A percentile compares a stretch with the other conserved stretches of the same genome.
These are phyloP conservation scores for Asteroscopus sphinx DNA, from an alignment of 2,888 invertebrate genomes.

Conservation along the genomic window DNA sequence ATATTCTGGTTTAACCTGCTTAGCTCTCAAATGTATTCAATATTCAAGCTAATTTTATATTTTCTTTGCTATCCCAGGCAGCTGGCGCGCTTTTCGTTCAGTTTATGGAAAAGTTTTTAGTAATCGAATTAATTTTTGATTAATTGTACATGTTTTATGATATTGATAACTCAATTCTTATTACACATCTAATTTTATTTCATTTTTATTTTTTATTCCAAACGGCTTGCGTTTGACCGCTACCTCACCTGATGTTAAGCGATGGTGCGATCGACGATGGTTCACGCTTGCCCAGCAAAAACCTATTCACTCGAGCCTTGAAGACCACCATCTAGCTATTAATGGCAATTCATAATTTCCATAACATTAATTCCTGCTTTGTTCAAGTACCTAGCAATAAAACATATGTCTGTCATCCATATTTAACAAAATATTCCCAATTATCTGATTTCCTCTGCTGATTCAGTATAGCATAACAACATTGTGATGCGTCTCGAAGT, in stretches of 20 bases:
- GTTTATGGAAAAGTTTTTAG: slow-evolving; percentile 15
- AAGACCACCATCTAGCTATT: no score
- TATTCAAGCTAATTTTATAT: slow-evolving; percentile 52
- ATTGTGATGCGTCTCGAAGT: not conserved
- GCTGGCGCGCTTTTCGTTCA: slow-evolving; percentile 19
- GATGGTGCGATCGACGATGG: no score
- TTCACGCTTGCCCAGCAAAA: no score
- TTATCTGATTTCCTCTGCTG: not conserved
- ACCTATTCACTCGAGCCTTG: no score
- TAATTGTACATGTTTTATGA: slow-evolving; percentile 3
- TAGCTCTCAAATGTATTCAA: slow-evolving; percentile 57
- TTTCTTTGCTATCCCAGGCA: slow-evolving; percentile 43
- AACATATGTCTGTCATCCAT: not conserved
- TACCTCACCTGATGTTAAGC: no score
- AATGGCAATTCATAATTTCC: no score
- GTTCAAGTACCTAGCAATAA: not conserved
- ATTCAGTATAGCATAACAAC: not conserved
- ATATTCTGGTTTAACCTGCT: slow-evolving; percentile 66
- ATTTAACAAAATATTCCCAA: not conserved
- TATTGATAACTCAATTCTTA: not conserved
- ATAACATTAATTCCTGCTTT: no score
- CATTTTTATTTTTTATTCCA: no score
- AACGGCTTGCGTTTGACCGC: no score
- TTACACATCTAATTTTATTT: not conserved
- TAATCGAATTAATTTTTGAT: slow-evolving; percentile 11